A percentile compares a stretch with the other conserved stretches of the same genome.
Evolutionary conservation across 2,113 vertebrate species (phyloP).

Genomic region (Gambusia holbrooki): DNA sequence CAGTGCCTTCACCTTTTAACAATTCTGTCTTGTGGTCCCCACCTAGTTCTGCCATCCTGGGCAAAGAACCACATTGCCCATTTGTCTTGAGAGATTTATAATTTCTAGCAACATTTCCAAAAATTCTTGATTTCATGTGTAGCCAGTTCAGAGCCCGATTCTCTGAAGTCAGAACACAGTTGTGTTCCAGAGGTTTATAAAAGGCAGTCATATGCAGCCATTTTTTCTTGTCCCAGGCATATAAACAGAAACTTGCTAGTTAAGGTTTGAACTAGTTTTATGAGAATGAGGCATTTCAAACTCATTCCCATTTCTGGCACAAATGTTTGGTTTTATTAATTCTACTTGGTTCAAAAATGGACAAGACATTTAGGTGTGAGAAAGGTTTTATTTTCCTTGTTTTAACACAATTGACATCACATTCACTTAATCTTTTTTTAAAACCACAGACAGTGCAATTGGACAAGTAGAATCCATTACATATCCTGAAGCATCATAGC

Average conservation of each 20-base stretch:
- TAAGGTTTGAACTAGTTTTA: background rate
- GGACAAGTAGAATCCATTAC: background rate
- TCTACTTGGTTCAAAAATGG: background rate
- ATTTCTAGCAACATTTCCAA: too few species aligned
- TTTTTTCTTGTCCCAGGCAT: too few species aligned
- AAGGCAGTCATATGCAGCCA: background rate
- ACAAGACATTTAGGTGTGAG: background rate
- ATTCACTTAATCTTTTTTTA: background rate
- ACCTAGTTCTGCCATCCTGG: too few species aligned
- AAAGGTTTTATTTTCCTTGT: background rate
- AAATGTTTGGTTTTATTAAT: background rate
- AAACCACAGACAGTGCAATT: background rate
- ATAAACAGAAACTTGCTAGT: too few species aligned
- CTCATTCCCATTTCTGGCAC: too few species aligned
- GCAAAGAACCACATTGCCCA: too few species aligned
- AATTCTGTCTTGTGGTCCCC: too few species aligned
- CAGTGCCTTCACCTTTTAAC: too few species aligned
- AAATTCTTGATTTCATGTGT: background rate
- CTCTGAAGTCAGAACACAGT: background rate
- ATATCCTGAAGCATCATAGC: background rate
- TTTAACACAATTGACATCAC: background rate
- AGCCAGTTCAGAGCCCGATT: too few species aligned
- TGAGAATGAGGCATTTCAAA: background rate
- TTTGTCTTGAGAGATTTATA: too few species aligned
- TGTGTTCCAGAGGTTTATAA: background rate